Evolutionary conservation across 2,113 vertebrate species (phyloP), one percentile per base, ranked within the genome.

Genomic region (Callocephalon fimbriatum): DNA sequence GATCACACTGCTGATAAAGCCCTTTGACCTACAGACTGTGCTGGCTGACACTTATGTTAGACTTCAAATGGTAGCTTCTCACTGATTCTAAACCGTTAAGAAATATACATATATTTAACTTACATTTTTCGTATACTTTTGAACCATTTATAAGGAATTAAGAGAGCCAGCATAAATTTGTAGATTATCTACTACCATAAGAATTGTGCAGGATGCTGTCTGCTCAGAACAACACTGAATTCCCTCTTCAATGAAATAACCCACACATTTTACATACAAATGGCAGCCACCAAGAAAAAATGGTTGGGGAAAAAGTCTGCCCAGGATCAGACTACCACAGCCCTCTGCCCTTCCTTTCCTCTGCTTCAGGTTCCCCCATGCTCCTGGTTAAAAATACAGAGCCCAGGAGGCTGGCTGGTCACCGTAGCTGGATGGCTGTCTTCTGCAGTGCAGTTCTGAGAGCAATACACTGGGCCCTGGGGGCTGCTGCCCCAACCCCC

Each of bases 351-450:
- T 67, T 23, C 21, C 22, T 17, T 72, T 61, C 31, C 18, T 37
- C 18, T 70, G 10, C 21, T 48, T 70, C 59, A 66, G 40, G 13
- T 47, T 63, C 20, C 26, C 9, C 19, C 15, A 3, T 6, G 4
- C 5, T 42, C 6, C 32, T 47, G 16, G 20, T 79, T 63, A 10
- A 25, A 75, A 45, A 19, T 7, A 21, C 32, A 68, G 82, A 68
- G 32, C 13, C 19, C 47, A 7, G 37, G 40, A 82, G 47, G 22
- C 13, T 0, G 0, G 10, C 14, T 8, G 40, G 9, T 37, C 15
- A 35, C 26, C 2, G 0, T 2, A 19, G 5, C 26, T 19, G 16
- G 26, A 9, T 42, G 48, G 15, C 16, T 26, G 18, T 8, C n/a
- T n/a, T 27, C 23, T n/a, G 61, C 0, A 3, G 26, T 31, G 23